Percentiles rank a stretch among this genome's conserved stretches.
phyloP scores from a whole-genome alignment of 2,888 invertebrate species.

The Diarsia rubi region DNA sequence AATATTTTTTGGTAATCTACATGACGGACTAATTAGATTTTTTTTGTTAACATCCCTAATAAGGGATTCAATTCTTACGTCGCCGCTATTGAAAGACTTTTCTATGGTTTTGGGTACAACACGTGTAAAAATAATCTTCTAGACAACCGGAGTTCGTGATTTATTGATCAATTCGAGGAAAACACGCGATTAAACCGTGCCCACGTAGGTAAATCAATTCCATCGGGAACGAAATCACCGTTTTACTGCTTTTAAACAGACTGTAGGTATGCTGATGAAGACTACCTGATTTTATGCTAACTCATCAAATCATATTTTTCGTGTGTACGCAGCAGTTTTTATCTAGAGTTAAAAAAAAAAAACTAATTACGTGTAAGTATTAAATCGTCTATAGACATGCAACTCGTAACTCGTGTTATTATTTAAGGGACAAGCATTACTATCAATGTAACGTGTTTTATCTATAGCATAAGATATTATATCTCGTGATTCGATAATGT shows the following conservation, averaged over 20 bases:
- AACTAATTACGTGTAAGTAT: neutral
- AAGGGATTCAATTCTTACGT: too few species aligned
- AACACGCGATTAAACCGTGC: neutral
- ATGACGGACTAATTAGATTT: too few species aligned
- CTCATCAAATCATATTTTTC: neutral
- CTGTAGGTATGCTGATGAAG: neutral
- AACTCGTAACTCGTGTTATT: slow-evolving; percentile 24
- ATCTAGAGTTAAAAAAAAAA: neutral
- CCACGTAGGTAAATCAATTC: neutral
- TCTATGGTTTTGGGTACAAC: neutral
- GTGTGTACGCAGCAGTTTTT: neutral
- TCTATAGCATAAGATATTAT: slow-evolving; percentile 37
- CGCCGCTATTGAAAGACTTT: neutral
- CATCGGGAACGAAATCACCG: neutral
- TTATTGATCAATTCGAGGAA: neutral
- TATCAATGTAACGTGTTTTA: slow-evolving; percentile 52
- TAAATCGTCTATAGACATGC: neutral
- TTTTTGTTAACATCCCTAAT: too few species aligned
- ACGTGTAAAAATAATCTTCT: neutral
- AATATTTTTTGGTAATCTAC: too few species aligned
- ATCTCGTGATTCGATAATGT: slow-evolving; percentile 44
- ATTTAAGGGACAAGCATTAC: slow-evolving; percentile 13
- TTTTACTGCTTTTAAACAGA: neutral
- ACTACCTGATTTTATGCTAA: neutral
- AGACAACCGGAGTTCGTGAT: neutral